Conservation (phyloP, 2,797 vertebrate species). For the Leontocebus nigricollis region DNA sequence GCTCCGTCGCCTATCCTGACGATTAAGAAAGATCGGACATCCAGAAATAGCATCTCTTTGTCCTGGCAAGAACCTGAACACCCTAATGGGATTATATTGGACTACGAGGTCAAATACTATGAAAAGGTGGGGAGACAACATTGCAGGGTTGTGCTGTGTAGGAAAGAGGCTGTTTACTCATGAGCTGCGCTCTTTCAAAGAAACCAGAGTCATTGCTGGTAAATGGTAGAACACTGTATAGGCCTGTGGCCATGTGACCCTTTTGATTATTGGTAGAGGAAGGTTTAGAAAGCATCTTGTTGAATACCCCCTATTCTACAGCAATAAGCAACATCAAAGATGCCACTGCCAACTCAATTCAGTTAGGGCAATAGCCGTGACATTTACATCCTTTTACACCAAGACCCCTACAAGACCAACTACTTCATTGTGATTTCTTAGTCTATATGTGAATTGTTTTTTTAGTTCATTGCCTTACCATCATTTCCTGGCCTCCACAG, state of each 20-base stretch:
- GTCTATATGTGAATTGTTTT: not conserved
- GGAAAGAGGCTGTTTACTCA: not conserved
- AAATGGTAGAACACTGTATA: not conserved
- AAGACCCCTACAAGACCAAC: not conserved
- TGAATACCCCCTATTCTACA: not conserved
- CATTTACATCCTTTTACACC: not conserved
- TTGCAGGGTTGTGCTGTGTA: not conserved
- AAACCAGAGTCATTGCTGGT: not conserved
- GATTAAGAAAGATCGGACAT: slow-evolving; percentile 95
- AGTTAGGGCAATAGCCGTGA: not conserved
- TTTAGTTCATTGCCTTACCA: not conserved
- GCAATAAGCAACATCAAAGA: not conserved
- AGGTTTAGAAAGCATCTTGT: not conserved
- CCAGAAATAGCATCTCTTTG: slow-evolving; percentile 95
- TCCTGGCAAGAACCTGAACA: slow-evolving; percentile 98
- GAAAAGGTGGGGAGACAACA: slow-evolving; percentile 93
- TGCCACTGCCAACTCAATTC: not conserved
- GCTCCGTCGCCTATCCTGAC: slow-evolving; percentile 95
- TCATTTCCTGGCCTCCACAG: not conserved
- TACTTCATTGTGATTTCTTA: not conserved
- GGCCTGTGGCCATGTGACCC: not conserved
- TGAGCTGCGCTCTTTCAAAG: not conserved
- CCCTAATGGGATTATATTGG: slow-evolving; percentile 98
- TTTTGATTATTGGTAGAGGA: not conserved
- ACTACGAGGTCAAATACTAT: slow-evolving; percentile 99